A percentile compares a stretch with the other conserved stretches of the same genome.
phyloP scores from a whole-genome alignment of 2,888 invertebrate species.

The Diachrysia chrysitis region DNA sequence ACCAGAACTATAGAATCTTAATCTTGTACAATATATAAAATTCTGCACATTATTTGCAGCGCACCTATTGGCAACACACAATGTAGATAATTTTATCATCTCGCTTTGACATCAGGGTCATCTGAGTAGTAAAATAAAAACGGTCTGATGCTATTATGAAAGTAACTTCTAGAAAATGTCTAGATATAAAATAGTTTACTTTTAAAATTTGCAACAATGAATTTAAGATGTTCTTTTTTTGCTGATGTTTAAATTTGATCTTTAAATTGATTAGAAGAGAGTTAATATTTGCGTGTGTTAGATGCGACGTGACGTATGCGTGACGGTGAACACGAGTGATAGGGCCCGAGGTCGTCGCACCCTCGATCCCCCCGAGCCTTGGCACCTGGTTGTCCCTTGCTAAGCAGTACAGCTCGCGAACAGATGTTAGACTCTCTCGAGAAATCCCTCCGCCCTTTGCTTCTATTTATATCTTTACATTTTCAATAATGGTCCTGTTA shows the following conservation, averaged over 20 bases:
- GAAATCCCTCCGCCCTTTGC: constrained; percentile 64
- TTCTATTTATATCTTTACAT: constrained; percentile 58
- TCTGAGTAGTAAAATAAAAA: constrained; percentile 54
- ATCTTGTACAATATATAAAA: constrained; percentile 25
- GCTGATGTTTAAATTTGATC: constrained; percentile 56
- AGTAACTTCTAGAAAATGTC: constrained; percentile 41
- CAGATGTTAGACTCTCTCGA: constrained; percentile 80
- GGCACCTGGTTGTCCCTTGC: constrained; percentile 83
- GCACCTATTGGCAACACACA: constrained; percentile 53
- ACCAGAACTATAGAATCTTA: constrained; percentile 9
- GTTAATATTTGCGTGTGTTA: constrained; percentile 67
- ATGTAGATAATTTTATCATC: constrained; percentile 59
- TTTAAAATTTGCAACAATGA: constrained; percentile 23
- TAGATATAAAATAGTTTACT: constrained; percentile 31
- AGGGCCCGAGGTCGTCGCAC: constrained; percentile 85
- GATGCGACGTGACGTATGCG: constrained; percentile 69
- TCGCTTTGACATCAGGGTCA: constrained; percentile 59
- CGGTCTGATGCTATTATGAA: constrained; percentile 43
- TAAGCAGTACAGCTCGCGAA: constrained; percentile 75
- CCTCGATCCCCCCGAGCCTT: constrained; percentile 80
- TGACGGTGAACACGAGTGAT: constrained; percentile 75
- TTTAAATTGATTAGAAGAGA: constrained; percentile 58
- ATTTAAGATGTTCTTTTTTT: constrained; percentile 28
- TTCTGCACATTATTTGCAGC: constrained; percentile 40
- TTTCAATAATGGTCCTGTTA: constrained; percentile 41